phyloP scores from a whole-genome alignment of 1,140 invertebrate genomes.

The Meteorus sp. region DNA sequence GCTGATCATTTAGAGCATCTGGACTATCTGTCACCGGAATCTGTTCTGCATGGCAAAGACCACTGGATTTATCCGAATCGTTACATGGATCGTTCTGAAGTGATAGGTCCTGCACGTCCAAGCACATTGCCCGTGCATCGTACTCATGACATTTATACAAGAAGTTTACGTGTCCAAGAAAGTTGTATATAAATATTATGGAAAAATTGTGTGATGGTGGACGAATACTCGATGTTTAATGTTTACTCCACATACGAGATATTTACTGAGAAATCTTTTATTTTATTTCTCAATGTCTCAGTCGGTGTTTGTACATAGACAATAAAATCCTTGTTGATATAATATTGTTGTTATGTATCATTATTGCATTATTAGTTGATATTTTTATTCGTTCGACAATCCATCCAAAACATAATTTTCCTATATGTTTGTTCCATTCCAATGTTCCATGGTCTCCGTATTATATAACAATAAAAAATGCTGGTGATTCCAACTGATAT shows the following conservation, averaged over 20 bases:
- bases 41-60: slow-evolving; percentile 29
- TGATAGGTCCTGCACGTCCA: slow-evolving; percentile 37
- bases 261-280: too few relatives aligned
- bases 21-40: slow-evolving; percentile 30
- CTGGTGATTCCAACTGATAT: too few relatives aligned
- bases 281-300: slow-evolving; percentile 5
- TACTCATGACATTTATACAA: slow-evolving; percentile 49
- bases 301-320: slow-evolving; percentile 49
- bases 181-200: slow-evolving; percentile 46
- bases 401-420: too few relatives aligned
- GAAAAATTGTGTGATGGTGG: neutral
- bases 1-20: slow-evolving; percentile 24
- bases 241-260: too few relatives aligned
- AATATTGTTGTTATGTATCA: slow-evolving; percentile 6
- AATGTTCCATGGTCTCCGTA: too few relatives aligned
- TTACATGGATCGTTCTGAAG: slow-evolving; percentile 32
- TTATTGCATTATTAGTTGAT: too few relatives aligned
- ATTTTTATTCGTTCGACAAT: too few relatives aligned
- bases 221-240: slow-evolving; percentile 2
- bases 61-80: slow-evolving; percentile 42
- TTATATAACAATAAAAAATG: too few relatives aligned
- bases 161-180: slow-evolving; percentile 48
- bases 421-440: too few relatives aligned
- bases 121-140: slow-evolving; percentile 47
- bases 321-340: slow-evolving; percentile 49